Evolutionary conservation across 2,797 vertebrate genomes (phyloP).

Genomic region (Anisognathus igniventris): DNA sequence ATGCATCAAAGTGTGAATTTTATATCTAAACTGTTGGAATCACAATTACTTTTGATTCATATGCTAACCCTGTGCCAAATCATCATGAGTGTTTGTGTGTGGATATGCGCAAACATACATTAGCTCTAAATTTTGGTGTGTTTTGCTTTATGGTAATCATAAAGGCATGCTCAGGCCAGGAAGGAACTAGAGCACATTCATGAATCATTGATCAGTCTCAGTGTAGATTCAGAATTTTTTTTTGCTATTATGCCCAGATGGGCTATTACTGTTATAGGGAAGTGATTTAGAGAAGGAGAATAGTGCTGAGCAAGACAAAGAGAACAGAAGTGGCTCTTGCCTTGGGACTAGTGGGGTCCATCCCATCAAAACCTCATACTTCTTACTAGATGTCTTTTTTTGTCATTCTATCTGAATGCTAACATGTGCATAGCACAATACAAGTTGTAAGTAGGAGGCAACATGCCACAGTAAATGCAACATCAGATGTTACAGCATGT

Average conservation of each 20-base stretch:
- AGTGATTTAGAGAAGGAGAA: background rate
- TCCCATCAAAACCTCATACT: background rate
- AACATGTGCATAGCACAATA: background rate
- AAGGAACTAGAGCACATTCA: background rate
- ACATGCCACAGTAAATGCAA: background rate
- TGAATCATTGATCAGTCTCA: background rate
- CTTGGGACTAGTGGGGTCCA: background rate
- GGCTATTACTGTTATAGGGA: background rate
- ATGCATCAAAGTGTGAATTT: background rate
- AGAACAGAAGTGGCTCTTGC: background rate
- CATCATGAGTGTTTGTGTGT: fast-evolving
- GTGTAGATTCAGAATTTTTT: background rate
- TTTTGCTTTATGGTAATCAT: background rate
- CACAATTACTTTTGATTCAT: background rate
- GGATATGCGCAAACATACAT: background rate
- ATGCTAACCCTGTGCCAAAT: background rate
- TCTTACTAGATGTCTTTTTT: background rate
- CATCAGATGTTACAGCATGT: background rate
- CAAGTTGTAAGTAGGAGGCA: background rate
- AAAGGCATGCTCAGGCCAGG: background rate
- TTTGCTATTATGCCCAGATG: background rate
- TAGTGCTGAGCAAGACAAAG: background rate
- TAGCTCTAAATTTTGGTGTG: background rate
- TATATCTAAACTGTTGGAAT: background rate
- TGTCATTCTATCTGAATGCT: background rate